phyloP scores from a whole-genome alignment of 2,797 vertebrate genomes.

The Chanos chanos region DNA sequence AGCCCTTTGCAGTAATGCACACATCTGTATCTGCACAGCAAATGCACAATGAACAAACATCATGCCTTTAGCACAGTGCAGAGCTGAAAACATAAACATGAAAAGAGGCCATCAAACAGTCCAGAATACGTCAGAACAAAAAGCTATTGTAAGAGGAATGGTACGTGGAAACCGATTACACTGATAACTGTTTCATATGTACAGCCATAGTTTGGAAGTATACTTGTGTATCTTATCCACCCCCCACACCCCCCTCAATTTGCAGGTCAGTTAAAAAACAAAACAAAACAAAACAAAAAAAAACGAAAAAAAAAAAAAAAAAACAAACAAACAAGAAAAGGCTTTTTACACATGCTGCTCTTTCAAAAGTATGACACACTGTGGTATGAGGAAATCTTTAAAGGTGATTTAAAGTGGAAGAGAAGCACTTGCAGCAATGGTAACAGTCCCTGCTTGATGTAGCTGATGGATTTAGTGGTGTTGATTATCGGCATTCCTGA shows the following conservation, averaged over 20 bases:
- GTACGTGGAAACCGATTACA: neutral
- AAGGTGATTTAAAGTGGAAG: constrained; percentile 48
- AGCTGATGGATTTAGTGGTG: constrained; percentile 47
- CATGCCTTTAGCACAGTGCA: neutral
- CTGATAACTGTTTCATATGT: neutral
- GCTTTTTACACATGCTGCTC: constrained; percentile 25
- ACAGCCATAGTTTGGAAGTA: neutral
- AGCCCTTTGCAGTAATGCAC: too few species aligned
- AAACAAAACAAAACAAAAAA: too few species aligned
- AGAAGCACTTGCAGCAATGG: constrained; percentile 34
- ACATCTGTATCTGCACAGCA: neutral
- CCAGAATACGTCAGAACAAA: neutral
- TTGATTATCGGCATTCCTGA: constrained; percentile 43
- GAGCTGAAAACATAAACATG: neutral
- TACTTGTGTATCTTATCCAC: too few species aligned
- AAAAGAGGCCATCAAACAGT: too few species aligned
- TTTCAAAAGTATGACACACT: constrained; percentile 41
- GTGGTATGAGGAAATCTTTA: constrained; percentile 36
- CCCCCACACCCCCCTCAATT: too few species aligned
- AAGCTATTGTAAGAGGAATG: neutral
- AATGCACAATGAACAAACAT: too few species aligned
- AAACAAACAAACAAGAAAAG: too few species aligned
- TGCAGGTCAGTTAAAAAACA: too few species aligned
- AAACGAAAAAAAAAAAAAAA: neutral
- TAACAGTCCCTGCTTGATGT: constrained; percentile 21